These are phyloP conservation scores for Diceros bicornis DNA, from an alignment of 2,797 vertebrate species.

Conservation along the genomic window DNA sequence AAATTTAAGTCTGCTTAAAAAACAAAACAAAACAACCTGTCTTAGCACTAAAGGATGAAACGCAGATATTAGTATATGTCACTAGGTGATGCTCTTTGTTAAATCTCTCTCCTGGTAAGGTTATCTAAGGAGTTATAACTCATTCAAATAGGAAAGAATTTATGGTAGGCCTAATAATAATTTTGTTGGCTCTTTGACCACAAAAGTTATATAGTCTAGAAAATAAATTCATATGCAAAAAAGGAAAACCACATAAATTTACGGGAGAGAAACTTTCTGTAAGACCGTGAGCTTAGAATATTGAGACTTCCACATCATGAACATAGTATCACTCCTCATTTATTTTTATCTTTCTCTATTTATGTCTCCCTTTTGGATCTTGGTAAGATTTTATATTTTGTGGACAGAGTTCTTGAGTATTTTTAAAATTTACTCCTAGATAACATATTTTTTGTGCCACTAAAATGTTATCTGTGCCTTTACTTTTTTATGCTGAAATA, in stretches of 20 bases:
- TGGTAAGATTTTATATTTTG: slow-evolving; percentile 18
- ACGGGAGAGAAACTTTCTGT: not conserved
- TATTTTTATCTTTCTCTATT: not conserved
- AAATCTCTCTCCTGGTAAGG: not conserved
- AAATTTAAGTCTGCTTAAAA: slow-evolving; percentile 2
- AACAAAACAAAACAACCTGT: not conserved
- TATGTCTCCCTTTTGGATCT: not conserved
- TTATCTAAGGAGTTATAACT: not conserved
- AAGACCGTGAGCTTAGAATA: not conserved
- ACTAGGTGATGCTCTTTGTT: slow-evolving; percentile 64
- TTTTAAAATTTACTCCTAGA: slow-evolving; percentile 23
- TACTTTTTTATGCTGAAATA: slow-evolving; percentile 16
- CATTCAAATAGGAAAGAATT: not conserved
- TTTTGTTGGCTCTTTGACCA: not conserved
- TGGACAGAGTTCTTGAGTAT: not conserved
- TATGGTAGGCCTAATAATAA: not conserved
- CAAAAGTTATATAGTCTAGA: not conserved
- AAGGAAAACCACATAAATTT: slow-evolving; percentile 5
- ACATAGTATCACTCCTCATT: not conserved
- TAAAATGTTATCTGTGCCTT: not conserved
- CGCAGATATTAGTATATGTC: slow-evolving; percentile 39
- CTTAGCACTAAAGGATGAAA: slow-evolving; percentile 19
- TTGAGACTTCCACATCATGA: not conserved
- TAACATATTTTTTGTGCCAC: not conserved
- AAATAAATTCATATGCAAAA: slow-evolving; percentile 49